phyloP scores from a whole-genome alignment of 2,797 vertebrate species.

The Acanthornis magna region DNA sequence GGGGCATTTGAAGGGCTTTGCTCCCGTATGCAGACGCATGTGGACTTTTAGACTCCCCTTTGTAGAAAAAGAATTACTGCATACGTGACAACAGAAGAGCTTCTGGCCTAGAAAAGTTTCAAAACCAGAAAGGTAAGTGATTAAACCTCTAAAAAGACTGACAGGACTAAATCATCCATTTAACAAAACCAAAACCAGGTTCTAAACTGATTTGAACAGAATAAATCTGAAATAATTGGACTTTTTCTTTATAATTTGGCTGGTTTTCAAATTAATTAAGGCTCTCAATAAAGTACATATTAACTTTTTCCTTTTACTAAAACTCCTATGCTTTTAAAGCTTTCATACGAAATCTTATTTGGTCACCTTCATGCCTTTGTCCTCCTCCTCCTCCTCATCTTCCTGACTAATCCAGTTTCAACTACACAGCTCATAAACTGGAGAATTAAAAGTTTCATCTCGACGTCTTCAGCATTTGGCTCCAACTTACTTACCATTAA shows the following conservation, averaged over 20 bases:
- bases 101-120: constrained; percentile 87
- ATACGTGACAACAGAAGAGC: constrained; percentile 96
- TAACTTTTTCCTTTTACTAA: not conserved
- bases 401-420: not conserved
- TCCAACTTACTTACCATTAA: not conserved
- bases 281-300: not conserved
- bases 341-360: not conserved
- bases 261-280: not conserved
- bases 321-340: not conserved
- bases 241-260: not conserved
- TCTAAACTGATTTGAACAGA: not conserved
- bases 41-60: constrained; percentile 98
- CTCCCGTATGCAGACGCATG: constrained; percentile 97
- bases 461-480: not conserved
- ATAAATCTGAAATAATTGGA: not conserved
- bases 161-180: not conserved
- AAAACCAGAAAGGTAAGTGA: not conserved
- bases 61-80: constrained; percentile 97
- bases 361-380: not conserved
- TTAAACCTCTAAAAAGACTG: not conserved
- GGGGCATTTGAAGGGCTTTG: constrained; percentile 98
- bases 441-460: not conserved
- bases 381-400: not conserved
- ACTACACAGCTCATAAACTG: not conserved
- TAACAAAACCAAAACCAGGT: not conserved